A percentile compares a stretch with the other conserved stretches of the same genome.
Evolutionary conservation across 1,140 invertebrate genomes (phyloP).

Genomic region (Neodiprion virginianus): DNA sequence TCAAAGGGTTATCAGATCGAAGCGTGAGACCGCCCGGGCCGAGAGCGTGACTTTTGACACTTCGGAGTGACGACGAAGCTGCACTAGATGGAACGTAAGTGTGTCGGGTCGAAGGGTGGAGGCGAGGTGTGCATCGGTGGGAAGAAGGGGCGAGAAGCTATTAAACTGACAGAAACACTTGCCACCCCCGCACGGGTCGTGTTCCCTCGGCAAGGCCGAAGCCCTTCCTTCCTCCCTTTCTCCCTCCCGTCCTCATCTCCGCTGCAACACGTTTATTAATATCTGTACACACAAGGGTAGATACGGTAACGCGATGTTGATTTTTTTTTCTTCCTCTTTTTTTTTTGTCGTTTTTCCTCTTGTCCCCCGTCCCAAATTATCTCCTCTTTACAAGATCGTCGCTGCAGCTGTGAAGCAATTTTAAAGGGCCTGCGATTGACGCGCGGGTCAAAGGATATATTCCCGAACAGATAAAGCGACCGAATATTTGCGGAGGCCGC

Average conservation of each 20-base stretch:
- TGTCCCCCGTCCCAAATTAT: conserved; percentile 49
- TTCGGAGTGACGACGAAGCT: conserved; percentile 54
- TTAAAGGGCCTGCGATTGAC: conserved; percentile 52
- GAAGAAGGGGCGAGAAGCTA: conserved; percentile 52
- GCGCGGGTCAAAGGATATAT: conserved; percentile 44
- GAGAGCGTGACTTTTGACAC: conserved; percentile 56
- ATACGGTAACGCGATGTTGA: too few relatives aligned
- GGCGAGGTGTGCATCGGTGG: conserved; percentile 24
- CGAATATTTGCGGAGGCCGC: neutral
- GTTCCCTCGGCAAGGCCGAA: conserved; percentile 41
- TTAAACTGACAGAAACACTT: conserved; percentile 66
- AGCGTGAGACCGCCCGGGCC: conserved; percentile 37
- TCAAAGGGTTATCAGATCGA: conserved; percentile 58
- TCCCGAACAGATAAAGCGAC: conserved; percentile 22
- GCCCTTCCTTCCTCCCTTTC: conserved; percentile 26
- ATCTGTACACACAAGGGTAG: conserved; percentile 48
- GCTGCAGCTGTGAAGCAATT: conserved; percentile 46
- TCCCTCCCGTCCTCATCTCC: conserved; percentile 18
- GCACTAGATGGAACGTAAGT: conserved; percentile 50
- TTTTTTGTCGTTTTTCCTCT: conserved; percentile 21
- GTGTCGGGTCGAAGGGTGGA: conserved; percentile 25
- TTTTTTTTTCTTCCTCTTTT: too few relatives aligned
- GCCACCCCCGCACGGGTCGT: conserved; percentile 51
- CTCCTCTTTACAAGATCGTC: conserved; percentile 40
- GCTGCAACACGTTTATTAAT: conserved; percentile 54